phyloP scores from a whole-genome alignment of 2,797 vertebrate genomes.

The Pachyuromys duprasi region DNA sequence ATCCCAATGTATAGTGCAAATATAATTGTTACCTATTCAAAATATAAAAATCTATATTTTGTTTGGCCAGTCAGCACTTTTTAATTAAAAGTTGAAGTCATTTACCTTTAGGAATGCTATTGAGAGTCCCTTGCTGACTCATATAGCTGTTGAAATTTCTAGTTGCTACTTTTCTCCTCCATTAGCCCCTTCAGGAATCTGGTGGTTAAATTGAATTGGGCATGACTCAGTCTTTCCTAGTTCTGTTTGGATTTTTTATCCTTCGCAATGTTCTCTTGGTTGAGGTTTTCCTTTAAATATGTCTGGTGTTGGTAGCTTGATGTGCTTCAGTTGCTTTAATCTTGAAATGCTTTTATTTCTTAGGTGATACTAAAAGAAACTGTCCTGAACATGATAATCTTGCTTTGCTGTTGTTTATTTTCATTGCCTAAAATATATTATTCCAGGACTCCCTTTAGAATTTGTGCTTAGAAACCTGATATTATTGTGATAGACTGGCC shows the following conservation, averaged over 20 bases:
- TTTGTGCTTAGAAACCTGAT: background rate
- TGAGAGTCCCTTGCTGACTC: background rate
- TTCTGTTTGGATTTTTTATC: background rate
- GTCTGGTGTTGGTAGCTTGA: background rate
- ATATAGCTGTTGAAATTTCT: background rate
- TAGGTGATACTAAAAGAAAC: background rate
- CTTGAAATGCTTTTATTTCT: background rate
- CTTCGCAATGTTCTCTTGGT: background rate
- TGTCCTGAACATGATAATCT: background rate
- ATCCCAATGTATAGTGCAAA: background rate
- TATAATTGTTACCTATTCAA: background rate
- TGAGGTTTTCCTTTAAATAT: background rate
- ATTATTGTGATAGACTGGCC: background rate
- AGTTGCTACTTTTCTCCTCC: background rate
- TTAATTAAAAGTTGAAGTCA: background rate
- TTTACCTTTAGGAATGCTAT: no score
- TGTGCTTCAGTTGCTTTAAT: background rate
- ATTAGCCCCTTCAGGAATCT: background rate
- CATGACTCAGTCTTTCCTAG: background rate
- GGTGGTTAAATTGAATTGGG: background rate
- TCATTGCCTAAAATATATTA: background rate
- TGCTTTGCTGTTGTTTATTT: background rate
- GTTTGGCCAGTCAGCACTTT: background rate
- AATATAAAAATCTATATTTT: background rate
- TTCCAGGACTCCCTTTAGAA: background rate